These are phyloP conservation scores for Cuniculus paca DNA, from an alignment of 2,797 vertebrate genomes.

Conservation along the genomic window DNA sequence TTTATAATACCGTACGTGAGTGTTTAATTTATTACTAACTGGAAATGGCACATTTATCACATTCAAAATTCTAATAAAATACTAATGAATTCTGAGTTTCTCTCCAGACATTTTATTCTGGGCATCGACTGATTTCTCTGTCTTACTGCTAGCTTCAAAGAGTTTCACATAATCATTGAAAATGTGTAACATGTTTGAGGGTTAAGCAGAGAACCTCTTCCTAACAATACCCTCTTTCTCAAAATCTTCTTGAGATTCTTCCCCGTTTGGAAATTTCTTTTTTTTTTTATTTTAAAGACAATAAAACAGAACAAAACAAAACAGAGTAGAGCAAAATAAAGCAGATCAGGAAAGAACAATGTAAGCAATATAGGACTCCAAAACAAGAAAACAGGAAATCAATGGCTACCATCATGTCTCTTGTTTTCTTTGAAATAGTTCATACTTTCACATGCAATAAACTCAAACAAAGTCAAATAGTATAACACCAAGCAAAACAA, in stretches of 20 bases:
- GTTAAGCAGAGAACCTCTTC: too few relatives aligned
- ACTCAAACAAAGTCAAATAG: too few relatives aligned
- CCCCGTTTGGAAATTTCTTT: not conserved
- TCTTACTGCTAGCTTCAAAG: not conserved
- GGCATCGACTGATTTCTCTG: not conserved
- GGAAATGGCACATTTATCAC: not conserved
- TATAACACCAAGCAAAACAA: too few relatives aligned
- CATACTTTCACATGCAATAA: too few relatives aligned
- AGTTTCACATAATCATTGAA: not conserved
- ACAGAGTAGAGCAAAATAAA: too few relatives aligned
- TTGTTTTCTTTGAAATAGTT: too few relatives aligned
- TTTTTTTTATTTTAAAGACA: too few relatives aligned
- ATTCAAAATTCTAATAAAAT: not conserved
- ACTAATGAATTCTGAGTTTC: not conserved
- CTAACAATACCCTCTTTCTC: not conserved
- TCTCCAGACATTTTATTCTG: not conserved
- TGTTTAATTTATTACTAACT: not conserved
- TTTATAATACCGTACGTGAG: fast-evolving
- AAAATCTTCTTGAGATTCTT: not conserved
- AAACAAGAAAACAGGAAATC: too few relatives aligned
- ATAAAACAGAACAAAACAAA: too few relatives aligned
- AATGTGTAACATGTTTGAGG: not conserved
- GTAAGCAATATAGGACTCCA: too few relatives aligned
- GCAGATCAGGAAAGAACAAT: too few relatives aligned
- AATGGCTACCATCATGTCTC: too few relatives aligned